phyloP scores from a whole-genome alignment of 2,797 vertebrate species.

The Ptychadena robeensis region DNA sequence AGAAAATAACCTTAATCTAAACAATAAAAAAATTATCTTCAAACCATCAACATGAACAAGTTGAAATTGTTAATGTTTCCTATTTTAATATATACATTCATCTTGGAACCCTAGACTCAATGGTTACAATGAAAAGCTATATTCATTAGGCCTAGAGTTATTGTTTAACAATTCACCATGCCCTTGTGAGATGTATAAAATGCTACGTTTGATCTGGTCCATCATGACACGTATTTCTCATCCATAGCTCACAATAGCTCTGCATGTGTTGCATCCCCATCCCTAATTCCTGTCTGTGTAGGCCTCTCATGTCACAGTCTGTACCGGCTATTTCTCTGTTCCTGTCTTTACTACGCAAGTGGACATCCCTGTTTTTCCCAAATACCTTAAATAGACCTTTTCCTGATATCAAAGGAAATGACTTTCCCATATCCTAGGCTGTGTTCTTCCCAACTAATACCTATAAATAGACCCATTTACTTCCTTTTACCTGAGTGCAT shows the following conservation, averaged over 20 bases:
- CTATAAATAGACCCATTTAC: slow-evolving; percentile 47
- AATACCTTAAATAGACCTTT: slow-evolving; percentile 52
- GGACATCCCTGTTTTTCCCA: slow-evolving; percentile 40
- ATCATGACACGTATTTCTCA: too few species aligned
- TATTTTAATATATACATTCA: too few species aligned
- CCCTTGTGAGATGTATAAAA: too few species aligned
- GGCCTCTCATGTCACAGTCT: slow-evolving; percentile 31
- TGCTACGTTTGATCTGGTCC: too few species aligned
- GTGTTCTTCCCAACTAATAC: slow-evolving; percentile 50
- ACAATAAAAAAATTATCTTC: too few species aligned
- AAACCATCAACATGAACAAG: too few species aligned
- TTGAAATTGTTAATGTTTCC: too few species aligned
- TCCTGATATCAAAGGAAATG: slow-evolving; percentile 57
- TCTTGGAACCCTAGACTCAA: too few species aligned
- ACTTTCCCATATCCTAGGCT: slow-evolving; percentile 57
- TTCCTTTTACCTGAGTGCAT: slow-evolving; percentile 59
- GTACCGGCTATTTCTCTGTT: slow-evolving; percentile 30
- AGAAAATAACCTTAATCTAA: too few species aligned
- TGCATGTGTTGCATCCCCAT: neutral
- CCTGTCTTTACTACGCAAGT: slow-evolving; percentile 40
- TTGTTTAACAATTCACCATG: too few species aligned
- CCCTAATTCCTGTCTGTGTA: slow-evolving; percentile 15
- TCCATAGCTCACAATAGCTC: neutral
- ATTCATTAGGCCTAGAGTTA: too few species aligned
- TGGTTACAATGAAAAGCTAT: too few species aligned